Evolutionary conservation across 2,113 vertebrate genomes (phyloP).

Genomic region (Chloebia gouldiae): DNA sequence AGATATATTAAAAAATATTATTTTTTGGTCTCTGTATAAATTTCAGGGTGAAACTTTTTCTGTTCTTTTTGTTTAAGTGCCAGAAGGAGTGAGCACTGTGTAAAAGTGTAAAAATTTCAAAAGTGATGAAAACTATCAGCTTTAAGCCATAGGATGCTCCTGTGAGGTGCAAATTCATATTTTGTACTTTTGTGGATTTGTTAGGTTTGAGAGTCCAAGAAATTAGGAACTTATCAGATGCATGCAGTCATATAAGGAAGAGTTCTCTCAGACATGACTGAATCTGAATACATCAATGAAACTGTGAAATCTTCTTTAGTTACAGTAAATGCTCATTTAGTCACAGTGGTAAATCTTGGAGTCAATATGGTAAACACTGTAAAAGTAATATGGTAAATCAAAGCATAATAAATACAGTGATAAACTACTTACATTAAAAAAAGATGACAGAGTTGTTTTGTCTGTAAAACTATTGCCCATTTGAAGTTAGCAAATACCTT

Average conservation of each 20-base stretch:
- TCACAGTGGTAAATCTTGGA: background rate
- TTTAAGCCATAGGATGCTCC: background rate
- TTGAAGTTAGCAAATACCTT: background rate
- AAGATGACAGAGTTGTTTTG: background rate
- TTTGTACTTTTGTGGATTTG: background rate
- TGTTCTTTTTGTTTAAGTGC: background rate
- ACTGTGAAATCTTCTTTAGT: background rate
- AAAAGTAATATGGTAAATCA: background rate
- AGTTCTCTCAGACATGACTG: background rate
- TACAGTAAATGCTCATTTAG: background rate
- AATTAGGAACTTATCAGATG: background rate
- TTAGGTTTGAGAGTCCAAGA: background rate
- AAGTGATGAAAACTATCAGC: background rate
- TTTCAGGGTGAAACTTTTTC: background rate
- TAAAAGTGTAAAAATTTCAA: background rate
- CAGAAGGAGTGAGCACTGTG: background rate
- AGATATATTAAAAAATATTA: background rate
- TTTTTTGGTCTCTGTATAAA: background rate
- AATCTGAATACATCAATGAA: background rate
- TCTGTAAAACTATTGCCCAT: background rate
- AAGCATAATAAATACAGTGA: background rate
- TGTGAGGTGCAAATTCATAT: background rate
- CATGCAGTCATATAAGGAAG: background rate
- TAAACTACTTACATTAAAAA: background rate
- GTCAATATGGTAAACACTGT: background rate